These are phyloP conservation scores for Drosophila acutilabella DNA, from an alignment of 2,888 invertebrate species.

Conservation along the genomic window DNA sequence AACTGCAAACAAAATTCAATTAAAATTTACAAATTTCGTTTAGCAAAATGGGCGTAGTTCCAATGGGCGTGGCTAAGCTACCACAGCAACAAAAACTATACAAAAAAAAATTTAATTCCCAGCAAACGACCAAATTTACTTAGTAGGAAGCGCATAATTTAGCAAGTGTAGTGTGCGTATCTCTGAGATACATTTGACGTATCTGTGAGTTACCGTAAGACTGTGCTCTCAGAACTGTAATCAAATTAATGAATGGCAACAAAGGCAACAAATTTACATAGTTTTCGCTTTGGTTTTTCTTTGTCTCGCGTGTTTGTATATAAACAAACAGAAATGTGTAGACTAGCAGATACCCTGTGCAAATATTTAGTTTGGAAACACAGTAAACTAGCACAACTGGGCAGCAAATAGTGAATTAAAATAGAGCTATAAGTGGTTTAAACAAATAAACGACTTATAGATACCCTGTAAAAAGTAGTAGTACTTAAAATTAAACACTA, in stretches of 20 bases:
- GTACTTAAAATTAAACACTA: too few species aligned
- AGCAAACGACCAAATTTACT: slow-evolving; percentile 6
- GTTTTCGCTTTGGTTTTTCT: slow-evolving; percentile 23
- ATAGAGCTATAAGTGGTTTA: too few species aligned
- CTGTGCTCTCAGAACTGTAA: slow-evolving; percentile 45
- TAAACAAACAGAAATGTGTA: background rate
- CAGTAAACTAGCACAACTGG: too few species aligned
- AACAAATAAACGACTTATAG: background rate
- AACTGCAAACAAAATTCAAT: slow-evolving; percentile 11
- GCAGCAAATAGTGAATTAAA: too few species aligned
- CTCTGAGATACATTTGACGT: slow-evolving; percentile 47
- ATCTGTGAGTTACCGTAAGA: slow-evolving; percentile 17
- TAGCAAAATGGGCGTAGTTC: background rate
- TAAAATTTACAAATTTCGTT: slow-evolving; percentile 5
- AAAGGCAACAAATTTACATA: slow-evolving; percentile 50
- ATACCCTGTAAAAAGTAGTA: background rate
- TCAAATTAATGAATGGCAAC: slow-evolving; percentile 63
- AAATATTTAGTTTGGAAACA: background rate
- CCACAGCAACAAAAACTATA: too few species aligned
- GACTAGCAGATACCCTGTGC: slow-evolving; percentile 2
- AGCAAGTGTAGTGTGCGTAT: slow-evolving; percentile 36
- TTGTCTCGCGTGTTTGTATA: slow-evolving; percentile 41
- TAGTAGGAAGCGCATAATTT: slow-evolving; percentile 63
- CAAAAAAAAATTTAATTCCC: too few species aligned
- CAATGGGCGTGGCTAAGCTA: background rate